Percentiles rank a stretch among this genome's conserved stretches.
These are phyloP conservation scores for Lucinisca nassula DNA, from an alignment of 2,888 invertebrate genomes.

Conservation along the genomic window DNA sequence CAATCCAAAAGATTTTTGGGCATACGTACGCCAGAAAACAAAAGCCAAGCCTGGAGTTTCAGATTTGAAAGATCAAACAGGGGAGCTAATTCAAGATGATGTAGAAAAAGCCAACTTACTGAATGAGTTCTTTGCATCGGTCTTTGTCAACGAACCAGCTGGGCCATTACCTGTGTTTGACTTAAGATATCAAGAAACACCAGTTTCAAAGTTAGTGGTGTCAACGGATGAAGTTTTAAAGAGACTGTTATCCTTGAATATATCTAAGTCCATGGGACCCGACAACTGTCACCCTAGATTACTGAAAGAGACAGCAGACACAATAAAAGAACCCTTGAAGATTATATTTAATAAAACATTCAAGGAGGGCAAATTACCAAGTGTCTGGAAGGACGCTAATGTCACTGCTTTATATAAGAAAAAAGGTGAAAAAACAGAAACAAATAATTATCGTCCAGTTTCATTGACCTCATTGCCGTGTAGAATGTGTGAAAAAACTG, in stretches of 20 bases:
- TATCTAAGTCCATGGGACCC: constrained; percentile 18
- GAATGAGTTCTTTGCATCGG: not conserved
- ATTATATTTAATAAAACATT: too few species aligned
- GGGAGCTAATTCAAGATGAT: constrained; percentile 1
- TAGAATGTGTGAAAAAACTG: too few species aligned
- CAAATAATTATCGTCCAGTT: too few species aligned
- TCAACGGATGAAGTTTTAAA: not conserved
- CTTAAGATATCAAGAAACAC: constrained; percentile 18
- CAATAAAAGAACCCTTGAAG: too few species aligned
- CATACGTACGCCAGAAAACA: constrained; percentile 8
- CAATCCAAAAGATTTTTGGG: not conserved
- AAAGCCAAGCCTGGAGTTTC: not conserved
- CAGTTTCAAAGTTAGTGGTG: not conserved
- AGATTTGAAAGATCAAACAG: not conserved
- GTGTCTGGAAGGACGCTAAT: too few species aligned
- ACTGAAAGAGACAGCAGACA: not conserved
- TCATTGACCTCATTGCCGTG: too few species aligned
- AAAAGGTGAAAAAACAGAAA: too few species aligned
- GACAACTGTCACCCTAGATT: constrained; percentile 21
- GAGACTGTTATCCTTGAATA: constrained; percentile 4
- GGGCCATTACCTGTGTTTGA: constrained; percentile 17
- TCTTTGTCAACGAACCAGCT: constrained; percentile 20
- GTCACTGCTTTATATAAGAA: too few species aligned
- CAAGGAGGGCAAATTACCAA: too few species aligned
- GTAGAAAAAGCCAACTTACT: constrained; percentile 21